Evolutionary conservation across 2,888 invertebrate species (phyloP), one percentile per base, ranked within the genome.

Genomic region (Odontomyia ornata): DNA sequence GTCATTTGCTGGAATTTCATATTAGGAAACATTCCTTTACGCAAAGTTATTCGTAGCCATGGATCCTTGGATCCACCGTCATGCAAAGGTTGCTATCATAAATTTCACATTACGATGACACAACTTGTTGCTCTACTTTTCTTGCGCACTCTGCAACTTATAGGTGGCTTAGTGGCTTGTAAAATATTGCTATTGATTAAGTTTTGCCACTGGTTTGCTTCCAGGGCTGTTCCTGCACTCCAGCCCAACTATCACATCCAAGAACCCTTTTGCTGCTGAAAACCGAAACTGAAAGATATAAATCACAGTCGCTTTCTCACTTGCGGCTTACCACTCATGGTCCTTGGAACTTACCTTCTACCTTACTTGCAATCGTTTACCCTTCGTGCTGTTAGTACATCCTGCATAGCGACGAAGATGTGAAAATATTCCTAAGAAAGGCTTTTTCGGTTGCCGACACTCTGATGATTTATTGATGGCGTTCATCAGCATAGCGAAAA

Each of bases 121-220:
- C 62, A 47, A 75, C 75, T 75, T 75, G 75, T 75, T 75, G 75
- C 75, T 75, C 21, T n/a, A 64, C 7, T 62, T 75, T 64, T 64
- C 64, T 64, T 75, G 75, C 46, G 64, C 64, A 64, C 62, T 75
- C 62, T 3, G 62, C 46, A 75, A 75, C 75, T 75, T 75, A 75
- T 64, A 75, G 75, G 75, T 75, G 60, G 75, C 75, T 75, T 75
- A 75, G 75, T 75, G 75, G 75, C 75, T 75, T 75, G 75, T 75
- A 47, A 75, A 75, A 75, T 75, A 75, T 75, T 75, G 64, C 75
- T 64, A 75, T 75, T 75, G 75, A 75, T 75, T 75, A 75, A 75
- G 75, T 75, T 75, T 75, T 75, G 46, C 75, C 64, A 62, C 62
- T 75, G 64, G 75, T 46, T 64, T 4, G n/a, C 23, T 4, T 11